Evolutionary conservation across 1,140 invertebrate species (phyloP).

Genomic region (Aphidius ervi): DNA sequence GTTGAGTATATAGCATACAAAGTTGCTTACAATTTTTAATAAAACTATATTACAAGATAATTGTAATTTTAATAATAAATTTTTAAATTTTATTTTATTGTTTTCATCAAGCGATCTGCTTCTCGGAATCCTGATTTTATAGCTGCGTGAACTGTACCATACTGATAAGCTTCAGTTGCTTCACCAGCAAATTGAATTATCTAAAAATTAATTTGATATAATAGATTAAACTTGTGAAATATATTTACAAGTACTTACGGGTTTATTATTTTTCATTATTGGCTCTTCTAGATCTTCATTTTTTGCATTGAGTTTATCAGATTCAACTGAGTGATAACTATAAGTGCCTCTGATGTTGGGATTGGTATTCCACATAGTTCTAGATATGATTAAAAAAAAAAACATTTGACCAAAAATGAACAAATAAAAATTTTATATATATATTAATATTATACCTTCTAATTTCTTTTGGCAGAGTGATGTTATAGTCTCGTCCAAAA

Average conservation of each 20-base stretch:
- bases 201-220: conserved; percentile 26
- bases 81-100: conserved; percentile 28
- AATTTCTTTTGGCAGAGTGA: conserved; percentile 51
- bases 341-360: conserved; percentile 67
- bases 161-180: conserved; percentile 64
- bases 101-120: conserved; percentile 60
- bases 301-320: conserved; percentile 32
- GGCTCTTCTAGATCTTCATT: conserved; percentile 36
- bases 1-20: neutral
- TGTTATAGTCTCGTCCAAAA: conserved; percentile 48
- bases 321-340: conserved; percentile 60
- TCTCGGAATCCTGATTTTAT: conserved; percentile 73
- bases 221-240: too few species aligned
- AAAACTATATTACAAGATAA: too few species aligned
- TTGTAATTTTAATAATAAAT: too few species aligned
- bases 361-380: conserved; percentile 67
- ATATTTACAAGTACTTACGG: conserved; percentile 26
- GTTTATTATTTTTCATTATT: conserved; percentile 33
- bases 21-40: neutral
- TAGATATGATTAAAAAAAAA: conserved; percentile 32
- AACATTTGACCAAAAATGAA: neutral
- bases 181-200: conserved; percentile 69
- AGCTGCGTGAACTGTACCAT: conserved; percentile 78
- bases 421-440: conserved; percentile 39
- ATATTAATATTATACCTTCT: conserved; percentile 39